Evolutionary conservation across 1,140 invertebrate genomes (phyloP).

Genomic region (Diachasmimorpha longicaudata): DNA sequence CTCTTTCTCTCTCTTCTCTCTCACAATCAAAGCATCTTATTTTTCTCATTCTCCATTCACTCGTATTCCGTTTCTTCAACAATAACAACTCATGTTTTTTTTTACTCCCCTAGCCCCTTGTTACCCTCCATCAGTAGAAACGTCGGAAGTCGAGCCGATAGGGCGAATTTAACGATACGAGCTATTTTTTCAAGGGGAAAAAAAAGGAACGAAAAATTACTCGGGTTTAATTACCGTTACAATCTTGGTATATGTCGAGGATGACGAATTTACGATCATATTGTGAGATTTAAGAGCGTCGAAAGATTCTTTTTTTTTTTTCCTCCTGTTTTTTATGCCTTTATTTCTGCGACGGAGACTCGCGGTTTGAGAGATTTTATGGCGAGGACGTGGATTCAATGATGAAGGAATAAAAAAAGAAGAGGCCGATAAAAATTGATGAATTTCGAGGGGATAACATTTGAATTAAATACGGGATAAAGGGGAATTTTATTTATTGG

Average conservation of each 20-base stretch:
- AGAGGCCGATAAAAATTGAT: not conserved
- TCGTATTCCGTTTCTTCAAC: not conserved
- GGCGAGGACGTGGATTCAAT: not conserved
- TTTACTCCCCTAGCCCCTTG: not conserved
- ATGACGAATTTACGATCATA: slow-evolving; percentile 25
- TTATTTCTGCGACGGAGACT: not conserved
- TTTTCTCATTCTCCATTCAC: slow-evolving; percentile 3
- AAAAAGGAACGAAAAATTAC: slow-evolving; percentile 22
- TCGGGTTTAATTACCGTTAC: slow-evolving; percentile 23
- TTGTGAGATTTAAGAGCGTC: not conserved
- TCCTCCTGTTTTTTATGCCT: not conserved
- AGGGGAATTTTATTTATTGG: too few relatives aligned
- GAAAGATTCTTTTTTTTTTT: not conserved
- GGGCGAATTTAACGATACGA: not conserved
- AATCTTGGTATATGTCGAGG: slow-evolving; percentile 12
- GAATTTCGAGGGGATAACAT: not conserved
- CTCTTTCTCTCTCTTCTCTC: too few relatives aligned
- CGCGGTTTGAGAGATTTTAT: not conserved
- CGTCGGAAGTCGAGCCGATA: not conserved
- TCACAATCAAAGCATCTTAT: not conserved
- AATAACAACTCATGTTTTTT: slow-evolving; percentile 1
- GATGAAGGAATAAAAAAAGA: not conserved
- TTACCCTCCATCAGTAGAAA: not conserved
- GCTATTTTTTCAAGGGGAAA: not conserved
- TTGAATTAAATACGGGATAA: too few relatives aligned